These are phyloP conservation scores for Luffia ferchaultella DNA, from an alignment of 2,888 invertebrate species.

Conservation along the genomic window DNA sequence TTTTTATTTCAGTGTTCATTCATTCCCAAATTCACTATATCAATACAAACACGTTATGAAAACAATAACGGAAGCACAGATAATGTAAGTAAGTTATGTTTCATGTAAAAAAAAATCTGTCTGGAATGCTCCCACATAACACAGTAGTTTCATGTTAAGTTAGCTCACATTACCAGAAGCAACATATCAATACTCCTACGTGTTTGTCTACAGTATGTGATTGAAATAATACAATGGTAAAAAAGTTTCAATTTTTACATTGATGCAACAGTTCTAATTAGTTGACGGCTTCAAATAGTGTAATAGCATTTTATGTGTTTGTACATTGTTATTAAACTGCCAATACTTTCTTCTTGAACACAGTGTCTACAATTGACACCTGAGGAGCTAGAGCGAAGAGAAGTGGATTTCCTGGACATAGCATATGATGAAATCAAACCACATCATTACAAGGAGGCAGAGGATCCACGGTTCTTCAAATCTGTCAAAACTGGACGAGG, in stretches of 20 bases:
- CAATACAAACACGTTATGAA: constrained; percentile 90
- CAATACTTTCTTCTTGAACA: no score
- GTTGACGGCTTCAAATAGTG: no score
- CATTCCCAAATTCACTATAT: constrained; percentile 83
- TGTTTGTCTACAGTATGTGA: no score
- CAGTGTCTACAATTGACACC: constrained; percentile 78
- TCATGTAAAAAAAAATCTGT: background rate
- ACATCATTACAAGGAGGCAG: constrained; percentile 89
- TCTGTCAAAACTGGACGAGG: constrained; percentile 86
- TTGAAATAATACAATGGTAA: no score
- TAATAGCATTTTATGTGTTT: no score
- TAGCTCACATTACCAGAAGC: no score
- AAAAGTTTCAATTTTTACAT: no score
- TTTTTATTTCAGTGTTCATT: constrained; percentile 83
- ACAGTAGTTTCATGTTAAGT: no score
- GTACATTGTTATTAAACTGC: no score
- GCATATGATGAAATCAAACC: constrained; percentile 86
- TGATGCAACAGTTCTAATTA: no score
- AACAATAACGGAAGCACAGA: constrained; percentile 87
- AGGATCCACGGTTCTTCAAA: constrained; percentile 86
- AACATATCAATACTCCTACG: no score
- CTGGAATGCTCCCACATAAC: background rate
- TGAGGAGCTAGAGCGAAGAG: constrained; percentile 76
- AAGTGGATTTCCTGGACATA: constrained; percentile 85
- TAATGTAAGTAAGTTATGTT: constrained; percentile 74